Base-by-base conservation (phyloP, 2,797 vertebrate species). In the Esox lucius region DNA sequence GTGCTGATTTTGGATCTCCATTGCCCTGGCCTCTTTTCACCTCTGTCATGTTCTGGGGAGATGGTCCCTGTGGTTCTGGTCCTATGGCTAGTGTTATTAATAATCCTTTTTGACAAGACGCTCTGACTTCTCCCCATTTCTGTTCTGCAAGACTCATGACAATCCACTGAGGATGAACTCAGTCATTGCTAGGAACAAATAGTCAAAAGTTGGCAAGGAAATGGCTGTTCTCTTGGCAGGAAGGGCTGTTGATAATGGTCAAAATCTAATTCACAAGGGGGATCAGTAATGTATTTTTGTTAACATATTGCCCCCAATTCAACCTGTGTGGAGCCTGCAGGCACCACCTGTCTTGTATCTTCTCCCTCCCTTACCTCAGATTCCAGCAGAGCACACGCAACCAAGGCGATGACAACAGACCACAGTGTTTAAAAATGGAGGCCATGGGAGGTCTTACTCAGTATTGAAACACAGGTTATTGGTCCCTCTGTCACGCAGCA, bases 1-100 rank as follows among this genome's bases (percentile, higher is more conserved):
- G 81, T 76, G 78, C 73, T 78, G 35, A 84, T 82, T 59, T 78
- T 42, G 33, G 73, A 42, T 77, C 76, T 78, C 24, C 13, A 16
- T 86, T 80, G 76, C 75, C 70, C 6, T 56, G 62, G 22, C 24
- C 56, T 61, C 56, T 24, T 61, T 61, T 24, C 13, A 19, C n/a
- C 51, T 12, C 72, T 39, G 71, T 70, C 68, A 33, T 72, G 67
- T 31, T 70, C 5, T 24, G 42, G n/a, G 59, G n/a, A 39, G 22
- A 71, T 69, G 42, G 42, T 78, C 70, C 35, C 74, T 22, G 26
- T 48, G 13, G 13, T 46, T 39, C 4, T 4, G 24, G 73, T 3
- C 69, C 48, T 22, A 26, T 12, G 0, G 11, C 62, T n/a, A 3
- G 7, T 16, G 15, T 4, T 69, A n/a, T n/a, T 24, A 22, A n/a